Base-by-base conservation (phyloP, 53 echinoderm and acorn worm species). In the Pentamera pediparva region DNA sequence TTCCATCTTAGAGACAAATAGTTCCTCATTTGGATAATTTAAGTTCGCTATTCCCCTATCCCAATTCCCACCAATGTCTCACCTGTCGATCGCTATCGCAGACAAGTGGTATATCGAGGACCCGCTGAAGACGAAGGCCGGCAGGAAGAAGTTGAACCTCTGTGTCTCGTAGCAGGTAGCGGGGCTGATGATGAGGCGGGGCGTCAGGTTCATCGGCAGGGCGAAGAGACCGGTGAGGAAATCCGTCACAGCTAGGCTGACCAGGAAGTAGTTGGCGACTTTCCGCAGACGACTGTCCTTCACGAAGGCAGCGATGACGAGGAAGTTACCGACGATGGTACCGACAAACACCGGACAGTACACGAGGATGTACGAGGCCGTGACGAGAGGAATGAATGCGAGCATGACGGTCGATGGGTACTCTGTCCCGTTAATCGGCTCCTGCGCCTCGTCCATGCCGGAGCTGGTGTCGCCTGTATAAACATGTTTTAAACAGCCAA, bases 181-280 rank as follows among this genome's bases (percentile, higher is more conserved):
- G 2, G 55, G 55, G 21, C 73, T 72, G 22, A 54, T 72, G 20
- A 72, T 38, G 17, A 72, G 50, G 10, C 73, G 53, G n/a, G 50
- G 36, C 31, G 52, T 35, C 4, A 54, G 31, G 15, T 51, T 32
- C 20, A 54, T 35, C 11, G 73, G 73, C 8, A 72, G 37, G 4
- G 73, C 73, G 0, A 72, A 18, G 8, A 53, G 32, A 32, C 73
- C 73, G 6, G 73, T 72, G 7, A 72, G 26, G 54, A 72, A 72
- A 7, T 72, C 73, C 32, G 55, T 54, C 31, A 38, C 55, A 35
- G 73, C 73, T 15, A 72, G 73, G 19, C 73, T 72, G 20, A 54
- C 32, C 21, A 72, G 21, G 34, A 72, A 72, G 35, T 72, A 72
- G 22, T 72, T 72, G 17, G 52, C 34, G 19, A 54, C 52, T 72